Conservation (phyloP, 2,797 vertebrate species). For the Cyprinodon diabolis region DNA sequence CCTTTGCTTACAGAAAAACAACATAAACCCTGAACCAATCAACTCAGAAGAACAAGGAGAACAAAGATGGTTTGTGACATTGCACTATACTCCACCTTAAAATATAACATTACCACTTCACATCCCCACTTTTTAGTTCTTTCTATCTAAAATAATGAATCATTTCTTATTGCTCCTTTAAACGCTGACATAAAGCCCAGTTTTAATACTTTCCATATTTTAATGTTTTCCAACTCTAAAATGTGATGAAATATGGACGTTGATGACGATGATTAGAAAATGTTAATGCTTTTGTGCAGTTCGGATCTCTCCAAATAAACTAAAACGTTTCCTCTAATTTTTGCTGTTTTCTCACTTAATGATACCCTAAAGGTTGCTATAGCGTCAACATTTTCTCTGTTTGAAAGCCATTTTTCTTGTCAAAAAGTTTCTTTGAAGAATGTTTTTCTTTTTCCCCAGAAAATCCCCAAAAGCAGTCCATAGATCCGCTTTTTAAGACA, state of each 20-base stretch:
- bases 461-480: constrained; percentile 47
- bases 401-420: constrained; percentile 60
- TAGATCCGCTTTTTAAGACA: constrained; percentile 57
- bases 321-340: constrained; percentile 19
- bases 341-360: constrained; percentile 60
- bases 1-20: too few relatives aligned
- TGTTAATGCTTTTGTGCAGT: background rate
- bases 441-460: constrained; percentile 43
- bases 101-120: too few relatives aligned
- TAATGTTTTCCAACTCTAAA: background rate
- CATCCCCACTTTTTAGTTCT: too few relatives aligned
- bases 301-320: background rate
- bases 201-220: too few relatives aligned
- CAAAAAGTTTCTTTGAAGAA: constrained; percentile 58
- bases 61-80: too few relatives aligned
- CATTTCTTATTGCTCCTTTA: too few relatives aligned
- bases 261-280: background rate
- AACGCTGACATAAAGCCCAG: too few relatives aligned
- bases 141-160: too few relatives aligned
- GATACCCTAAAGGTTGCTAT: constrained; percentile 49
- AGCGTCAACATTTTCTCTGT: constrained; percentile 39
- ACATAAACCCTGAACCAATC: too few relatives aligned
- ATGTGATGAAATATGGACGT: background rate
- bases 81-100: too few relatives aligned
- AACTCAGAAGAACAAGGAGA: too few relatives aligned